Evolutionary conservation across 2,888 invertebrate species (phyloP).

Genomic region (Amphipyra berbera): DNA sequence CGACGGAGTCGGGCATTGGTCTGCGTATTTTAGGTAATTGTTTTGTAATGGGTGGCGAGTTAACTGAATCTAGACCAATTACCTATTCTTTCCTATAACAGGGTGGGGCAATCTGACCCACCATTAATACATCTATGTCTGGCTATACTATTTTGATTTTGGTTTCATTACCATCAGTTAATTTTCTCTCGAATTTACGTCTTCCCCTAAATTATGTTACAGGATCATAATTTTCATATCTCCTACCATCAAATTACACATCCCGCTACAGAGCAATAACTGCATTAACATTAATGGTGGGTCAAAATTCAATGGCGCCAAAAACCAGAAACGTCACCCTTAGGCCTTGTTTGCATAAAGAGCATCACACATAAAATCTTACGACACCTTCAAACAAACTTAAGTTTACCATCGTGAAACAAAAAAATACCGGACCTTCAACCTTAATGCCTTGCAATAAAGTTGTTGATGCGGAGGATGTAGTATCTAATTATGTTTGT

Average conservation of each 20-base stretch:
- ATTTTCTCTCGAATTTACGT: constrained; percentile 9
- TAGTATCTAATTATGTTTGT: constrained; percentile 38
- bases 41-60: too few relatives aligned
- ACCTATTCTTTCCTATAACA: too few relatives aligned
- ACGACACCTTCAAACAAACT: constrained; percentile 77
- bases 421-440: constrained; percentile 39
- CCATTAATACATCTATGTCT: too few relatives aligned
- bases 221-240: constrained; percentile 48
- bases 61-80: too few relatives aligned
- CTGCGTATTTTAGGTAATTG: too few relatives aligned
- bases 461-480: constrained; percentile 14
- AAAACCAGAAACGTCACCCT: constrained; percentile 86
- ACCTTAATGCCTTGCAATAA: constrained; percentile 47
- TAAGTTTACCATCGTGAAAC: constrained; percentile 21
- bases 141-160: too few relatives aligned
- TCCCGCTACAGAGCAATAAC: constrained; percentile 53
- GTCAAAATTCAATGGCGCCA: constrained; percentile 85
- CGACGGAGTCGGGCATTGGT: too few relatives aligned
- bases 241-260: constrained; percentile 48
- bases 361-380: constrained; percentile 87
- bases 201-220: constrained; percentile 29
- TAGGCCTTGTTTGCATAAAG: constrained; percentile 87
- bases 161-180: neutral
- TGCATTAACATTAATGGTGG: constrained; percentile 69
- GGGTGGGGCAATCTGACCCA: too few relatives aligned